phyloP scores from a whole-genome alignment of 2,797 vertebrate genomes.

The Schizopygopsis malacanthus region DNA sequence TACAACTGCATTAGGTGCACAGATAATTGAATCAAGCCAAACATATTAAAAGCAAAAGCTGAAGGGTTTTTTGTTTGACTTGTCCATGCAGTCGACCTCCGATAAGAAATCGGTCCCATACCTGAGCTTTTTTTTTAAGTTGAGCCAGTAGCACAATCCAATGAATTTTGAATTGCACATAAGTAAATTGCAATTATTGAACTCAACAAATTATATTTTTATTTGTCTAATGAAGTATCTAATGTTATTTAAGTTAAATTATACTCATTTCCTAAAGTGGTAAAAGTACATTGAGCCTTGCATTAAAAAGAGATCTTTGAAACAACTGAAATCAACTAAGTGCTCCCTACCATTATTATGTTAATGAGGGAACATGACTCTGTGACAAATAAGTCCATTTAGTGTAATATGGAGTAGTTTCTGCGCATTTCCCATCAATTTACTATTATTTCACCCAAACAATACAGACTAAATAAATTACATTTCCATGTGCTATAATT shows the following conservation, averaged over 20 bases:
- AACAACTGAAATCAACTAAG: not conserved
- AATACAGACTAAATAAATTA: not conserved
- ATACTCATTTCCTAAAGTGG: not conserved
- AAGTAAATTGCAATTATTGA: not conserved
- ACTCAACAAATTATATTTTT: not conserved
- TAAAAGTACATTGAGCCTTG: not conserved
- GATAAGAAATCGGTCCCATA: not conserved
- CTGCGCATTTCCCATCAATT: not conserved
- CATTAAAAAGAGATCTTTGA: not conserved
- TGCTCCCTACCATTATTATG: slow-evolving; percentile 5
- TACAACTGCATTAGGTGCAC: not conserved
- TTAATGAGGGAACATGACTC: slow-evolving; percentile 36
- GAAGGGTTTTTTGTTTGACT: not conserved
- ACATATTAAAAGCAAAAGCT: not conserved
- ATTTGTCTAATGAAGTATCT: not conserved
- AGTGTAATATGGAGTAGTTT: not conserved
- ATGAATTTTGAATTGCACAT: not conserved
- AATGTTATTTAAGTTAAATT: not conserved
- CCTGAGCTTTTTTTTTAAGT: not conserved
- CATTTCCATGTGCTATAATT: not conserved
- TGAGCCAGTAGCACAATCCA: not conserved
- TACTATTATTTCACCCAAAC: not conserved
- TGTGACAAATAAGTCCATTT: too few relatives aligned
- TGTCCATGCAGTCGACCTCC: not conserved
- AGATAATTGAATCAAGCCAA: not conserved